A percentile compares a stretch with the other conserved stretches of the same genome.
Conservation (phyloP, 2,888 invertebrate genomes). For the Drosophila meridionalis region DNA sequence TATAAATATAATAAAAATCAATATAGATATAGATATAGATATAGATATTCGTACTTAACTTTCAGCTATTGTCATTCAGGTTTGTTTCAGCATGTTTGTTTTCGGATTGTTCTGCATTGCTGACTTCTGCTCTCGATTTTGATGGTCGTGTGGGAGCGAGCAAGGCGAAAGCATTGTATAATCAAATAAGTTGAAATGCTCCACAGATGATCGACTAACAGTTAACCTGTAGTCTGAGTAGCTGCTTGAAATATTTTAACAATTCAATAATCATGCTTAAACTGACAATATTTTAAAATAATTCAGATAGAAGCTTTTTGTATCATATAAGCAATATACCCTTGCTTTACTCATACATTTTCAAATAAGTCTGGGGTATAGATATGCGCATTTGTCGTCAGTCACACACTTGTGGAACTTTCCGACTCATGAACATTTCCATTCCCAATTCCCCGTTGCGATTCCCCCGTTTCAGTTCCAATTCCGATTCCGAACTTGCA, state of each 20-base stretch:
- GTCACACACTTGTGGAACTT: constrained; percentile 35
- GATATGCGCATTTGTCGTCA: constrained; percentile 40
- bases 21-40: neutral
- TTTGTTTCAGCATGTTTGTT: constrained; percentile 3
- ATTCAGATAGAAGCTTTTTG: neutral
- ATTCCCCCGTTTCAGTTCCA: constrained; percentile 12
- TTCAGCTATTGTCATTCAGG: constrained; percentile 17
- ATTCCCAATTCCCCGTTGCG: constrained; percentile 22
- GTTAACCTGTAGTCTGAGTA: neutral
- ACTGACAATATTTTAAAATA: no score
- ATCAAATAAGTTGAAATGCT: neutral
- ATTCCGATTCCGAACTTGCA: constrained; percentile 37
- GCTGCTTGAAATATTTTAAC: neutral
- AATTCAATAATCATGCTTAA: no score
- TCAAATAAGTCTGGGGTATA: neutral
- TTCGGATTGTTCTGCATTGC: constrained; percentile 30
- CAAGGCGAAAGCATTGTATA: neutral
- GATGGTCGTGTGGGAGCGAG: neutral
- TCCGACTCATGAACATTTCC: constrained; percentile 33
- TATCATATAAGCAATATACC: neutral
- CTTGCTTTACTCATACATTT: no score
- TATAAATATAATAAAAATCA: neutral
- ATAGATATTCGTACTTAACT: neutral
- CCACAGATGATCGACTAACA: neutral
- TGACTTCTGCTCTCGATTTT: constrained; percentile 13